Base-by-base conservation (phyloP, 2,113 vertebrate species). In the Sclerurus mexicanus region DNA sequence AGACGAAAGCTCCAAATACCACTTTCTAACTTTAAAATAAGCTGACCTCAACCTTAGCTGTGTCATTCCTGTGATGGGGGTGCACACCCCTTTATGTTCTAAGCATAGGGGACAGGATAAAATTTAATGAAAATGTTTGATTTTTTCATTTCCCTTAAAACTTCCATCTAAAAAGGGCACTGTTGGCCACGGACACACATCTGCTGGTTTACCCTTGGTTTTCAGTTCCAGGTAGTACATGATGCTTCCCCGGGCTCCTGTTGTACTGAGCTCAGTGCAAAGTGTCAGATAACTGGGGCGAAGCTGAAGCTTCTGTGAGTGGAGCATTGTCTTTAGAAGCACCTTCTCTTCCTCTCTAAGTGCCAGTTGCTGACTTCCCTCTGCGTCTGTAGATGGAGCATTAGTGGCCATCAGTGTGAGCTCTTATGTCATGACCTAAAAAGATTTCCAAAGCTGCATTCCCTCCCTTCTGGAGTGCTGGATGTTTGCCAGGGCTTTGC, bases 361-460 rank as follows among this genome's bases (percentile, higher is more conserved):
- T 46, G 9, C 5, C 7, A 80, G 27, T 53, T 46, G 27, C 79
- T 66, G 79, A 31, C 76, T 79, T 85, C 59, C 52, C 22, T 67
- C 39, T 72, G 56, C 3, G 0, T 86, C 93, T 90, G 39, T 79
- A 90, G 46, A 59, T 35, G 72, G 80, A 89, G 64, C 4, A 3
- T 66, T 73, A 46, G 46, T 79, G 64, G 47, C 60, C 79, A 87
- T 89, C 55, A 81, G 72, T 62, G 72, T 69, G 52, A 53, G 96
- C 90, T 80, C 83, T 93, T 90, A 40, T 91, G 85, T 91, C 86
- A 85, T 90, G 81, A 85, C 77, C 72, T 77, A 47, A 87, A 84
- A 95, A 88, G 81, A 92, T 80, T 33, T 42, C 44, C 67, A 81
- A 11, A 87, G 75, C 91, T 80, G 23, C 11, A 6, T 90, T 58